Evolutionary conservation across 2,888 invertebrate genomes (phyloP).

Genomic region (Perithous albicinctus): DNA sequence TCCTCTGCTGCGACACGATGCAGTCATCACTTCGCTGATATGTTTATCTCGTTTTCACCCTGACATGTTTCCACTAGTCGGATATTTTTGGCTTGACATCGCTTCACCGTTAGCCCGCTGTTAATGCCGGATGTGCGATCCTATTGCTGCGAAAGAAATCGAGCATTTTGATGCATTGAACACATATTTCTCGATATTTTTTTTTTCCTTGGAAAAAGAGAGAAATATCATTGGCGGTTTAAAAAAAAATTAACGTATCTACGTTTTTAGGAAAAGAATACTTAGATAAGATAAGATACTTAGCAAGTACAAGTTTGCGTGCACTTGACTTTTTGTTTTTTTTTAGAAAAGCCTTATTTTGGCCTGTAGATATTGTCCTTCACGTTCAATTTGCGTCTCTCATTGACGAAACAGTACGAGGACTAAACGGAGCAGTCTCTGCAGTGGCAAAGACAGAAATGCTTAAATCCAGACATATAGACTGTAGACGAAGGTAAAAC

Average conservation of each 20-base stretch:
- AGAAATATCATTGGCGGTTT: too few species aligned
- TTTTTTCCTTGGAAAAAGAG: neutral
- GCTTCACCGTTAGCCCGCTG: slow-evolving; percentile 26
- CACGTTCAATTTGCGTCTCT: neutral
- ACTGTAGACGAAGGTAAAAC: slow-evolving; percentile 23
- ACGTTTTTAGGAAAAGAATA: too few species aligned
- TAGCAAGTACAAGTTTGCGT: too few species aligned
- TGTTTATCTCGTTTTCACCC: slow-evolving; percentile 65
- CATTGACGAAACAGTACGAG: neutral
- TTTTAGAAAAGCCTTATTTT: neutral
- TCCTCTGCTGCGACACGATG: slow-evolving; percentile 24
- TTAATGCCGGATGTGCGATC: slow-evolving; percentile 39
- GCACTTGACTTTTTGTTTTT: neutral
- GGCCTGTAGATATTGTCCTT: neutral
- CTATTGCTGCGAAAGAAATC: neutral
- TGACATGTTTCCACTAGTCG: slow-evolving; percentile 74
- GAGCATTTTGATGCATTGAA: neutral
- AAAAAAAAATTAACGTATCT: too few species aligned
- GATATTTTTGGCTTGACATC: slow-evolving; percentile 77
- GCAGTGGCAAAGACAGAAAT: too few species aligned
- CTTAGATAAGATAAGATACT: too few species aligned
- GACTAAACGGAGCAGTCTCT: neutral
- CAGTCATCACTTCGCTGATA: slow-evolving; percentile 48
- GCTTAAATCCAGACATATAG: too few species aligned
- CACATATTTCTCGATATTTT: neutral